Evolutionary conservation across 2,113 vertebrate species (phyloP).

Genomic region (Bubo blakistoni): DNA sequence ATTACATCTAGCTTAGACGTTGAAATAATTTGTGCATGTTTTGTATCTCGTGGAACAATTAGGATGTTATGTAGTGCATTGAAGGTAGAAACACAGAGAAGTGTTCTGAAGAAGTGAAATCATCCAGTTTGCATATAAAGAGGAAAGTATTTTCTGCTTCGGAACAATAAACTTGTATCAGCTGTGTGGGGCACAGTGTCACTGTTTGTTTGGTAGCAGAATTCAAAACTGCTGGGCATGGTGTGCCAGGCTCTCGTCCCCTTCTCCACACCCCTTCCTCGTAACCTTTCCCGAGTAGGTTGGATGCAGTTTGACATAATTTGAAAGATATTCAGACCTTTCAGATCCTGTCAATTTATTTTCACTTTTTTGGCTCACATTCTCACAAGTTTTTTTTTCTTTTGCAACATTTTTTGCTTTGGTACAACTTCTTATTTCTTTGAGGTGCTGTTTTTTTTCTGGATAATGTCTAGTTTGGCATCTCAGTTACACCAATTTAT

Average conservation of each 20-base stretch:
- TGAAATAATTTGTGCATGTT: neutral
- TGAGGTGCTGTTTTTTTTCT: neutral
- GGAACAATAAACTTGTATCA: neutral
- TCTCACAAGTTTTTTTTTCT: neutral
- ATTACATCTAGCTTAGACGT: neutral
- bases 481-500: neutral
- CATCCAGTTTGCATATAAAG: fast-evolving
- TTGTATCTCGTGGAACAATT: fast-evolving
- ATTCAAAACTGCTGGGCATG: neutral
- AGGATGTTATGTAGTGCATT: neutral
- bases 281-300: neutral
- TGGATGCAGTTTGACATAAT: neutral
- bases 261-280: neutral
- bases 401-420: neutral
- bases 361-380: neutral
- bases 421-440: neutral
- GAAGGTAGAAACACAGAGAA: neutral
- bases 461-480: neutral
- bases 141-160: neutral
- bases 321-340: neutral
- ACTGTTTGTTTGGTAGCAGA: neutral
- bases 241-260: neutral
- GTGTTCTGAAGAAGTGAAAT: neutral
- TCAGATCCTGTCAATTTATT: neutral
- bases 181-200: neutral